Conservation (phyloP, 2,797 vertebrate species). For the Zonotrichia albicollis region DNA sequence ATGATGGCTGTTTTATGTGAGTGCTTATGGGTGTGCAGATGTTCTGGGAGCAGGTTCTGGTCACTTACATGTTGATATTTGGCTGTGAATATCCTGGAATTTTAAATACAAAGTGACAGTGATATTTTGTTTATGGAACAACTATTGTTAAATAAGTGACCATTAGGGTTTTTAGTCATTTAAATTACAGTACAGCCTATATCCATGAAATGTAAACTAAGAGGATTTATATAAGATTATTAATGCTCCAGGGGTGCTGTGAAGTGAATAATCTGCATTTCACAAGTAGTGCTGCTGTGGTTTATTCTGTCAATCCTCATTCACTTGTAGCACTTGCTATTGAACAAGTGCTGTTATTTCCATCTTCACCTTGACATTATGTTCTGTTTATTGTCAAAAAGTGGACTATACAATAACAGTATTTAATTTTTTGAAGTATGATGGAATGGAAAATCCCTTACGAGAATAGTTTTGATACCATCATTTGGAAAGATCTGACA, state of each 20-base stretch:
- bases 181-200: background rate
- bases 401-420: background rate
- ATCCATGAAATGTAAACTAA: background rate
- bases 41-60: background rate
- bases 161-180: background rate
- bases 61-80: background rate
- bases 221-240: slow-evolving; percentile 31
- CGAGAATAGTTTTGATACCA: background rate
- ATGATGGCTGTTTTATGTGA: background rate
- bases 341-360: slow-evolving; percentile 2
- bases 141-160: background rate
- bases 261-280: slow-evolving; percentile 47
- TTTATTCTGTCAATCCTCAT: slow-evolving; percentile 27
- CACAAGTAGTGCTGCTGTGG: background rate
- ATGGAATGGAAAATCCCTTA: background rate
- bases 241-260: background rate
- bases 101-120: background rate
- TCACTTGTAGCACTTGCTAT: background rate
- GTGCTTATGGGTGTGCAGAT: background rate
- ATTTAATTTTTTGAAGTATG: background rate
- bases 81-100: background rate
- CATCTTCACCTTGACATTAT: background rate
- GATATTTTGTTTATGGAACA: background rate
- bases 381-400: background rate
- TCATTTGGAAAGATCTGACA: background rate